Conservation (phyloP, 2,113 vertebrate genomes). For the Lophotis ruficrista region DNA sequence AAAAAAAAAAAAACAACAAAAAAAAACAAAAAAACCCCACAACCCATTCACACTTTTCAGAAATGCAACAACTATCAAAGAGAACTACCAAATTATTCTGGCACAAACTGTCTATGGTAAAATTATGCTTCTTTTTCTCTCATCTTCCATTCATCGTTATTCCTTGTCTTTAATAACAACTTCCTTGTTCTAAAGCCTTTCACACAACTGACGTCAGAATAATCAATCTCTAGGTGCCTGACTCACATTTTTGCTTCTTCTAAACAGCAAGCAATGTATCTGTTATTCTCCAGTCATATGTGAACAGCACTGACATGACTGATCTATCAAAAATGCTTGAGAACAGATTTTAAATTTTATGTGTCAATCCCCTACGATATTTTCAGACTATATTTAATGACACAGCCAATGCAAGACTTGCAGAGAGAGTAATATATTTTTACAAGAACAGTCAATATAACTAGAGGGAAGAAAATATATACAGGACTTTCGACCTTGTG, state of each 20-base stretch:
- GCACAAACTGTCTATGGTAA: not conserved
- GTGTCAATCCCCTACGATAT: not conserved
- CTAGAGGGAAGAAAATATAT: not conserved
- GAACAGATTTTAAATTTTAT: not conserved
- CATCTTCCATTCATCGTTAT: not conserved
- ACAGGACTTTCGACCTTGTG: not conserved
- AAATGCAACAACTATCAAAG: not conserved
- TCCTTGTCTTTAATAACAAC: not conserved
- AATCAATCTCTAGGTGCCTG: not conserved
- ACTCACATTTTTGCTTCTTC: not conserved
- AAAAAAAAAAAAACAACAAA: not conserved
- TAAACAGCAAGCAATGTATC: not conserved
- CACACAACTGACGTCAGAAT: not conserved
- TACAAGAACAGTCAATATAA: not conserved
- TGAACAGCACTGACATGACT: not conserved
- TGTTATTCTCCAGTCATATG: not conserved
- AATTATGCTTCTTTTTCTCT: not conserved
- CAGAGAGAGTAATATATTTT: not conserved
- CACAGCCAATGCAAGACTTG: not conserved
- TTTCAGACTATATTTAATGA: not conserved
- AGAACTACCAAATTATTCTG: not conserved
- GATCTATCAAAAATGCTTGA: not conserved
- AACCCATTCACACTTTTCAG: not conserved
- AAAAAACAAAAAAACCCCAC: no score
- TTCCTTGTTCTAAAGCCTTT: not conserved